phyloP scores from a whole-genome alignment of 2,113 vertebrate genomes.

The Oreochromis aureus region DNA sequence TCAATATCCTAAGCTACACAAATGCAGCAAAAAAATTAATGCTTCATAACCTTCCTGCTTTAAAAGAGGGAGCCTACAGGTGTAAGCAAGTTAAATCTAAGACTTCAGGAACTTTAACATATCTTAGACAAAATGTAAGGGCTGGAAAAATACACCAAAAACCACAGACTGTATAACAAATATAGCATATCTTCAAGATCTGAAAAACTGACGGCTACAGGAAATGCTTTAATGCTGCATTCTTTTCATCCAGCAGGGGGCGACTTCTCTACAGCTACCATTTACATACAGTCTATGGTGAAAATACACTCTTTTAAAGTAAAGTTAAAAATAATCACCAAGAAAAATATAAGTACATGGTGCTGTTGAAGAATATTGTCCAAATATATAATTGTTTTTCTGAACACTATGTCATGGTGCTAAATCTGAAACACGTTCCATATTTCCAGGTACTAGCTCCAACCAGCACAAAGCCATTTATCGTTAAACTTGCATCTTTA shows the following conservation, averaged over 20 bases:
- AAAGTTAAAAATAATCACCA: background rate
- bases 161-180: background rate
- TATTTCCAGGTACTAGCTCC: background rate
- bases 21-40: background rate
- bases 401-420: no score
- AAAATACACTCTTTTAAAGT: background rate
- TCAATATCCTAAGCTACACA: background rate
- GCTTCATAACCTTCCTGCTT: background rate
- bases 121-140: background rate
- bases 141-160: background rate
- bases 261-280: background rate
- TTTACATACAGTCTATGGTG: fast-evolving
- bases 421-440: no score
- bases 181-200: background rate
- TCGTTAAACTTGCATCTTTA: no score
- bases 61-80: background rate
- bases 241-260: background rate
- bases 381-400: no score
- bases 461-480: background rate
- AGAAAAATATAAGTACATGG: background rate
- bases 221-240: background rate
- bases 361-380: no score
- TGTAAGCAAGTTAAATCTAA: background rate
- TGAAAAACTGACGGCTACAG: background rate
- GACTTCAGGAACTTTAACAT: background rate